Conservation (phyloP, 2,888 invertebrate genomes). For the Campaea margaritaria region DNA sequence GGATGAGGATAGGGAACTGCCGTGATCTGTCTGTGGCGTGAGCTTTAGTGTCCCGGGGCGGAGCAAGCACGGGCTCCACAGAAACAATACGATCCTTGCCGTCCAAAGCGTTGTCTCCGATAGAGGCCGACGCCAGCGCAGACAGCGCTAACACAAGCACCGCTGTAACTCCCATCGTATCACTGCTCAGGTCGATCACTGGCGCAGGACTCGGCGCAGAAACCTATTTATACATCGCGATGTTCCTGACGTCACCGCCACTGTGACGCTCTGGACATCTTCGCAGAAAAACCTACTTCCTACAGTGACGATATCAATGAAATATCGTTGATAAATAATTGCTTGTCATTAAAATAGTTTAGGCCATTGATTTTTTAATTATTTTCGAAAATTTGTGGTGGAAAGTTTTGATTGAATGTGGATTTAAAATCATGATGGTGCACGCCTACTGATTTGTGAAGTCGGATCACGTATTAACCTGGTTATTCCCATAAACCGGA, state of each 20-base stretch:
- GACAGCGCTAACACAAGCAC: constrained; percentile 66
- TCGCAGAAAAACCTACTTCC: constrained; percentile 58
- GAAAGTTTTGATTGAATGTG: background rate
- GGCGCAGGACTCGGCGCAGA: constrained; percentile 65
- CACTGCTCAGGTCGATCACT: constrained; percentile 53
- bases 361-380: background rate
- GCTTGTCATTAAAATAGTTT: background rate
- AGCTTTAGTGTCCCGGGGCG: constrained; percentile 69
- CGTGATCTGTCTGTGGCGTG: constrained; percentile 69
- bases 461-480: constrained; percentile 62
- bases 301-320: constrained; percentile 61
- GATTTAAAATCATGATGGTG: constrained; percentile 48
- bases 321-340: constrained; percentile 3
- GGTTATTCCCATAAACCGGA: constrained; percentile 79
- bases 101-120: constrained; percentile 70
- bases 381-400: no score
- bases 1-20: constrained; percentile 76
- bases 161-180: constrained; percentile 69
- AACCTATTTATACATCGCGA: constrained; percentile 77
- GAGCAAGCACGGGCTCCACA: constrained; percentile 76
- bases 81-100: constrained; percentile 68
- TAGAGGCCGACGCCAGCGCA: constrained; percentile 58
- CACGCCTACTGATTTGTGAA: constrained; percentile 62
- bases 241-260: constrained; percentile 69
- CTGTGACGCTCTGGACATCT: constrained; percentile 50